Percentiles rank a stretch among this genome's conserved stretches.
Evolutionary conservation across 2,888 invertebrate genomes (phyloP).

Genomic region (Hydropsyche betteni): DNA sequence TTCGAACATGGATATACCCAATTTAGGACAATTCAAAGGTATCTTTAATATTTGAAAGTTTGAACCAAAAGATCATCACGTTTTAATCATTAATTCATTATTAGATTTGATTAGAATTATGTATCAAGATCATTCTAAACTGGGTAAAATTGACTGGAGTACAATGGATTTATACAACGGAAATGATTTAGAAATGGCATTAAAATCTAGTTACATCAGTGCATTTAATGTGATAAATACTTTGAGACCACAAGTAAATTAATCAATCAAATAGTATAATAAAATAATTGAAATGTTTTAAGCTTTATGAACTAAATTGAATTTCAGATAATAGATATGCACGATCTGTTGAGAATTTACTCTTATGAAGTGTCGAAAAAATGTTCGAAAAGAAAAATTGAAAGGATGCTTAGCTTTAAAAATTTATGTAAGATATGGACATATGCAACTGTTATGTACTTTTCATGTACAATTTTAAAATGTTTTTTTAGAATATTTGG

Average conservation of each 20-base stretch:
- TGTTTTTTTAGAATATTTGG: not conserved
- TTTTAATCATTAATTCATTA: conserved; percentile 2
- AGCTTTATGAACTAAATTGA: not conserved
- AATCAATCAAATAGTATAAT: not conserved
- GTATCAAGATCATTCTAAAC: not conserved
- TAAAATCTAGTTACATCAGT: not conserved
- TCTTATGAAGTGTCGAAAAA: not conserved
- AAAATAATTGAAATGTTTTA: not conserved
- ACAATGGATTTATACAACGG: not conserved
- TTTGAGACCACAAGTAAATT: conserved; percentile 9
- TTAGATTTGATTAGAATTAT: not conserved
- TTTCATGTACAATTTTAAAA: not conserved
- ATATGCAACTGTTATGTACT: not conserved
- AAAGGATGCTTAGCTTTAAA: not conserved
- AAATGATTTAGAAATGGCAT: not conserved
- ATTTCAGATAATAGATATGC: not conserved
- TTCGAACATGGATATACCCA: not conserved
- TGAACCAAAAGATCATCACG: not conserved
- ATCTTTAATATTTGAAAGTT: not conserved
- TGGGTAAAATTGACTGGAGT: not conserved
- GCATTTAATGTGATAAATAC: not conserved
- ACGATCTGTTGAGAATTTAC: not conserved
- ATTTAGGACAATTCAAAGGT: not conserved
- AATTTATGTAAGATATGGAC: not conserved
- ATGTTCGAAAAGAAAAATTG: not conserved